Conservation (phyloP, 2,888 invertebrate genomes). For the Drosophila anceps region DNA sequence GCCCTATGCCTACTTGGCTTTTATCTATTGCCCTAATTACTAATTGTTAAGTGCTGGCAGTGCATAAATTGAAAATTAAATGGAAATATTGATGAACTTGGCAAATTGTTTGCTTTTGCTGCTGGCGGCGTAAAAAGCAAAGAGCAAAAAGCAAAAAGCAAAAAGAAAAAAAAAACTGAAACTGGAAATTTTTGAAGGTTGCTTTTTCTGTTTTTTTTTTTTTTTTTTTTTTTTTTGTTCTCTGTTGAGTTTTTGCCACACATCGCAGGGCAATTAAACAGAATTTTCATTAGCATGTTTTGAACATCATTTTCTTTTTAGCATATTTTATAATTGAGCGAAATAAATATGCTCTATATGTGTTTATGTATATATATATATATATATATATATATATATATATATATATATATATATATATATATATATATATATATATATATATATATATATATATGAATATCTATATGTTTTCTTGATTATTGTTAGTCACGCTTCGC, state of each 20-base stretch:
- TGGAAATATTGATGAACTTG: conserved; percentile 57
- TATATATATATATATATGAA: conserved; percentile 28
- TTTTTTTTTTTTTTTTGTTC: no score
- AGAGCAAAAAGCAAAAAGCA: not conserved
- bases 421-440: not conserved
- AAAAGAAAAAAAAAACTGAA: not conserved
- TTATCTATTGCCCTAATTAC: conserved; percentile 34
- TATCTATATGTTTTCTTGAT: conserved; percentile 24
- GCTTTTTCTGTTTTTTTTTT: conserved; percentile 18
- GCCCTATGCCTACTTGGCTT: conserved; percentile 20
- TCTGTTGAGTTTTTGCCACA: conserved; percentile 21
- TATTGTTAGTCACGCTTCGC: conserved; percentile 17
- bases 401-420: conserved; percentile 17
- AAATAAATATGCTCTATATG: not conserved
- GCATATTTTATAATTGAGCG: conserved; percentile 8
- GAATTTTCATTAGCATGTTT: conserved; percentile 47
- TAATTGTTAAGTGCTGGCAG: conserved; percentile 40
- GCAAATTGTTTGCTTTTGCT: conserved; percentile 34
- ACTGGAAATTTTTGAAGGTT: conserved; percentile 59
- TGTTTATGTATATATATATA: not conserved
- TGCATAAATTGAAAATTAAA: conserved; percentile 26
- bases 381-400: not conserved
- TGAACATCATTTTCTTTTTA: conserved; percentile 30
- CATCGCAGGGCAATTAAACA: conserved; percentile 63
- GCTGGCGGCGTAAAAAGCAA: conserved; percentile 7